These are phyloP conservation scores for Serranus cabrilla DNA, from an alignment of 2,797 vertebrate species.

Conservation along the genomic window DNA sequence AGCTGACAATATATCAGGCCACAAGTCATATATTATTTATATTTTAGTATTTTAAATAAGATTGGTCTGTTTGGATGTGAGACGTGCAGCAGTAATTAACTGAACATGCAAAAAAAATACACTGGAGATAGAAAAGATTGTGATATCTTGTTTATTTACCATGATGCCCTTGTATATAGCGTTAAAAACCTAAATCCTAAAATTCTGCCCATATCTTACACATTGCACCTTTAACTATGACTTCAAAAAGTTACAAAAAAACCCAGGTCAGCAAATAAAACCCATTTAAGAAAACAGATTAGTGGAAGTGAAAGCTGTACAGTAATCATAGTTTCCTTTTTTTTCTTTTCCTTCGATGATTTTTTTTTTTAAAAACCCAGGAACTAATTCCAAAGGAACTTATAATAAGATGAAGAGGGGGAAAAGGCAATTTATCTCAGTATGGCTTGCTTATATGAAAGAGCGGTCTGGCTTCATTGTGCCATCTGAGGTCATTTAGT, in stretches of 20 bases:
- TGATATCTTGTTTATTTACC: no score
- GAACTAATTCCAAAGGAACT: slow-evolving; percentile 47
- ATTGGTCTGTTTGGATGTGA: no score
- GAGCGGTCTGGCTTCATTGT: slow-evolving; percentile 52
- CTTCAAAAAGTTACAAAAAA: slow-evolving; percentile 21
- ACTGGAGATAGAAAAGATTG: no score
- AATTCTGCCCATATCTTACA: no score
- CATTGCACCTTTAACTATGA: slow-evolving; percentile 1
- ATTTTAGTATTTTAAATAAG: no score
- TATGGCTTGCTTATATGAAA: slow-evolving; percentile 39
- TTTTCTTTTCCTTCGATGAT: slow-evolving; percentile 9
- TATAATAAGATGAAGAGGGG: slow-evolving; percentile 31
- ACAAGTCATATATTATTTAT: no score
- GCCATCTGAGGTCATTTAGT: slow-evolving; percentile 65
- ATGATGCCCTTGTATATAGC: no score
- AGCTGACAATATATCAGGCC: no score
- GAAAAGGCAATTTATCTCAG: slow-evolving; percentile 51
- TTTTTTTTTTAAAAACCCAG: slow-evolving; percentile 23
- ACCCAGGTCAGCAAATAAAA: slow-evolving; percentile 51
- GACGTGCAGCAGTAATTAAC: no score
- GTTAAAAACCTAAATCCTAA: no score
- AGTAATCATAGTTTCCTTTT: slow-evolving; percentile 16
- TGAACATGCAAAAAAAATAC: no score
- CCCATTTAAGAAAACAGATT: slow-evolving; percentile 43
- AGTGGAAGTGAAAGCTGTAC: slow-evolving; percentile 21